Evolutionary conservation across 1,140 invertebrate genomes (phyloP).

Genomic region (Hyles vespertilio): DNA sequence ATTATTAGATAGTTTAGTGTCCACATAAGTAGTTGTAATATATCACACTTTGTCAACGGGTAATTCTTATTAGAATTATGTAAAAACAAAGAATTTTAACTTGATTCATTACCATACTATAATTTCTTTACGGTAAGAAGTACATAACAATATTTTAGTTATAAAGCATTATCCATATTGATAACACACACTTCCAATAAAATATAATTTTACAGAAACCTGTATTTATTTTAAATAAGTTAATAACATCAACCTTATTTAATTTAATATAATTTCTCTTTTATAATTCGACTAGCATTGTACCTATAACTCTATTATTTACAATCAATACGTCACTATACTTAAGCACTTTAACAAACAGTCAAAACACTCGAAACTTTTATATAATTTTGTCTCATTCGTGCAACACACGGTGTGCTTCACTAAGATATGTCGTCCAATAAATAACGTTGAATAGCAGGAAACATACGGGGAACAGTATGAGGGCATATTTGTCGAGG

Average conservation of each 20-base stretch:
- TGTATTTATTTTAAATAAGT: conserved; percentile 1
- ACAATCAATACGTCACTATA: not conserved
- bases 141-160: no score
- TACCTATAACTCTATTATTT: not conserved
- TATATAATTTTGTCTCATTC: conserved; percentile 31
- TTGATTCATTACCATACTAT: no score
- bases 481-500: conserved; percentile 78
- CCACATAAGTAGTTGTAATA: no score
- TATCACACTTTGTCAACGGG: no score
- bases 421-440: conserved; percentile 81
- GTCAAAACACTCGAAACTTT: not conserved
- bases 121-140: no score
- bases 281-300: conserved; percentile 41
- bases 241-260: conserved; percentile 2
- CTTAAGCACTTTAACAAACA: conserved; percentile 31
- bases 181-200: not conserved
- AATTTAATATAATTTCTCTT: conserved; percentile 1
- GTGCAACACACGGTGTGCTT: conserved; percentile 59
- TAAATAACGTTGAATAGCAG: conserved; percentile 81
- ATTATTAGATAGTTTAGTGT: no score
- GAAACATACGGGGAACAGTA: conserved; percentile 83
- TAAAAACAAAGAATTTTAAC: no score
- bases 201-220: not conserved
- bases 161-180: not conserved
- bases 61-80: no score